Evolutionary conservation across 2,888 invertebrate species (phyloP), one percentile per base, ranked within the genome.

Genomic region (Pollenia labialis): DNA sequence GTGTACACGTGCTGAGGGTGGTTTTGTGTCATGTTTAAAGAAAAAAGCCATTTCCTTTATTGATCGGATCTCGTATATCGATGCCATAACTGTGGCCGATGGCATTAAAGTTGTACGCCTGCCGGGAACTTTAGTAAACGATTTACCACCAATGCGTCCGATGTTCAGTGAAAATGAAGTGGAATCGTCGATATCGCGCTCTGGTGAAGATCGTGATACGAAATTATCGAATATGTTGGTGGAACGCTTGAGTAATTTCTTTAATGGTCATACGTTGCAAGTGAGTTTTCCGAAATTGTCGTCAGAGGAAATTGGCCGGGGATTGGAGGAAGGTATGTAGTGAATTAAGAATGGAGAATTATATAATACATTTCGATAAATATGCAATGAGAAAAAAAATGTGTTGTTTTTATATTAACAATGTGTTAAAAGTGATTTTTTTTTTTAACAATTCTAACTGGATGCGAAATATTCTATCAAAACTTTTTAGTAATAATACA

Each of bases 1-100:
- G 90, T 97, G 97, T 91, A 95, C 95, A 87, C 95, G 95, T 88
- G 93, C 95, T 1, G 96, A 96, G 85, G 93, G 94, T 84, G 96
- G 96, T 68, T 94, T 97, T 75, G 94, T 96, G 75, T 96, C 96
- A 40, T 97, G 97, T 91, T 93, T 97, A 72, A 97, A 97, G 94
- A 97, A 96, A 93, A 97, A 97, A 91, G 97, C 97, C 0, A 95
- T 97, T 81, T 94, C 96, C 1, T 97, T 97, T 92, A 95, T 97
- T 88, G 97, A 97, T 90, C 94, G 97, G 69, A 95, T 97, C 42
- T 95, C 96, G 0, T 95, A 96, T 85, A 96, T 97, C 94, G 96
- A 96, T 40, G 94, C 95, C 23, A 95, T 94, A 88, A 93, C 94
- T 18, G 92, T 96, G 83, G 94, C 95, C 14, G 96, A 96, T 88